Conservation (phyloP, 2,888 invertebrate species). For the Drosophila mercatorum region DNA sequence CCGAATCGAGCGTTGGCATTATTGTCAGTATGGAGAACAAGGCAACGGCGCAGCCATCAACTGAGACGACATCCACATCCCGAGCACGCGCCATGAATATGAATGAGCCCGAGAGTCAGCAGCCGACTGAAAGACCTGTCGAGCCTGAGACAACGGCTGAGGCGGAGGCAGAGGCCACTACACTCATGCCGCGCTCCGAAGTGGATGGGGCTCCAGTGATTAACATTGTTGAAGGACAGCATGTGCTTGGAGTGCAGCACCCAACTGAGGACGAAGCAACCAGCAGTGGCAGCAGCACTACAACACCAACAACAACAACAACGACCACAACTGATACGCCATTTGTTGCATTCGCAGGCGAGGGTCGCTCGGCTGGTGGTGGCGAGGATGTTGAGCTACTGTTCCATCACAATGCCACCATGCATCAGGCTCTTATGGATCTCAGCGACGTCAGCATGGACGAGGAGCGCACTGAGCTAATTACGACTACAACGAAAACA, state of each 20-base stretch:
- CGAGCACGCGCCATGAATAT: conserved; percentile 83
- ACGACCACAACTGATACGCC: conserved; percentile 44
- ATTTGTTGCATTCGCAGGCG: conserved; percentile 72
- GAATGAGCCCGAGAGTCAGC: conserved; percentile 59
- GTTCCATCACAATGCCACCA: conserved; percentile 57
- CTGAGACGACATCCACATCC: conserved; percentile 55
- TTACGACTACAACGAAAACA: conserved; percentile 41
- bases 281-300: conserved; percentile 30
- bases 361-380: conserved; percentile 76
- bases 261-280: conserved; percentile 38
- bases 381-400: conserved; percentile 57
- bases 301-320: conserved; percentile 26
- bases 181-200: conserved; percentile 45
- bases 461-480: conserved; percentile 75
- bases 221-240: conserved; percentile 80
- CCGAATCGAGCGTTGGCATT: conserved; percentile 55
- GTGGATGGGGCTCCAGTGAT: conserved; percentile 63
- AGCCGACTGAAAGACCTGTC: conserved; percentile 18
- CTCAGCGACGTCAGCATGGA: conserved; percentile 93
- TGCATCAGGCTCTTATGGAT: conserved; percentile 85
- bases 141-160: conserved; percentile 22
- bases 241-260: conserved; percentile 53
- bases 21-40: conserved; percentile 73
- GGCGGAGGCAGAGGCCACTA: conserved; percentile 43
- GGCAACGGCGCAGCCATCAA: conserved; percentile 69